Conservation (phyloP, 2,797 vertebrate species). For the Enteromius mattozi region DNA sequence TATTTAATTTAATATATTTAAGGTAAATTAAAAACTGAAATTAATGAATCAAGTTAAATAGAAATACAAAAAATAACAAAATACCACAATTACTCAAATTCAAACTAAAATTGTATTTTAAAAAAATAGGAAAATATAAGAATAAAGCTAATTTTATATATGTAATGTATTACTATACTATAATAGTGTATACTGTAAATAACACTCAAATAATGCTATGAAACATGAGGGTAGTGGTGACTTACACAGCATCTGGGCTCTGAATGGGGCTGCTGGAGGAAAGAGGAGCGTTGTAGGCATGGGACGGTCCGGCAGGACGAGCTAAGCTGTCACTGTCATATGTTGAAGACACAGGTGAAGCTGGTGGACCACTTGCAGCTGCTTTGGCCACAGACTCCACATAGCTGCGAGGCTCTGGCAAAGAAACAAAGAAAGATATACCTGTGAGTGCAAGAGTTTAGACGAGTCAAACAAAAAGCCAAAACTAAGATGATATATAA, state of each 20-base stretch:
- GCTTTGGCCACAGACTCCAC: conserved; percentile 93
- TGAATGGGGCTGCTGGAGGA: conserved; percentile 94
- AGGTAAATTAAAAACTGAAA: no score
- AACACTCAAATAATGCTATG: background rate
- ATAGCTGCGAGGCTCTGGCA: conserved; percentile 91
- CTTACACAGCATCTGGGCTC: conserved; percentile 84
- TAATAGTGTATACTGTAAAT: background rate
- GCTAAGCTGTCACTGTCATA: conserved; percentile 70
- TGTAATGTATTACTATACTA: background rate
- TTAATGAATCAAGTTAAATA: background rate
- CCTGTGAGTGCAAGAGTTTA: background rate
- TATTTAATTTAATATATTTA: no score
- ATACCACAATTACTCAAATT: background rate
- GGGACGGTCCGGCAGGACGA: conserved; percentile 75
- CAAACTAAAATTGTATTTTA: background rate
- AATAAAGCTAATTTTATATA: background rate
- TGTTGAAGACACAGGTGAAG: conserved; percentile 64
- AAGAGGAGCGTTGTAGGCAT: conserved; percentile 81
- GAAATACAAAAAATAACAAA: background rate
- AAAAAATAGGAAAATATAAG: background rate
- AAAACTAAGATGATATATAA: background rate
- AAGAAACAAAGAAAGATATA: conserved; percentile 4
- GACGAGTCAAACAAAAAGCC: background rate
- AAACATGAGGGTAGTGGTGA: background rate
- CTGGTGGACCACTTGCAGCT: conserved; percentile 72